Percentiles rank a stretch among this genome's conserved stretches.
phyloP scores from a whole-genome alignment of 2,797 vertebrate genomes.

The Falco biarmicus region DNA sequence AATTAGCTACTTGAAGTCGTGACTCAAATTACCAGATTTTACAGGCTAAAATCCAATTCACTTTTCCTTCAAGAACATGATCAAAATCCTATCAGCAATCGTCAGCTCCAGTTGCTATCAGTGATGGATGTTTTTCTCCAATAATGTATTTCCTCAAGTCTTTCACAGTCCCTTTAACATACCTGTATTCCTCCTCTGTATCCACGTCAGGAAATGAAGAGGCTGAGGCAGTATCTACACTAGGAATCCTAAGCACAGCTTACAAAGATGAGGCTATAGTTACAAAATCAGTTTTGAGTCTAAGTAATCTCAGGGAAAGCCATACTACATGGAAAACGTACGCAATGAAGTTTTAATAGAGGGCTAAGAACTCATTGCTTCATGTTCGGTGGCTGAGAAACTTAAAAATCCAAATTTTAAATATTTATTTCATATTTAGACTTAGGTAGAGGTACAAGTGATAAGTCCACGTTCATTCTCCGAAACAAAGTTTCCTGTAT shows the following conservation, averaged over 20 bases:
- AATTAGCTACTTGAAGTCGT: not conserved
- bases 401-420: not conserved
- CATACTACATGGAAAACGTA: not conserved
- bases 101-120: not conserved
- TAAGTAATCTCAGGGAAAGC: not conserved
- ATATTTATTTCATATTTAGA: not conserved
- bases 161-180: not conserved
- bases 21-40: not conserved
- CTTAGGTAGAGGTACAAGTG: not conserved
- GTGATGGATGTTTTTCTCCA: not conserved
- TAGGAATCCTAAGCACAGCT: not conserved
- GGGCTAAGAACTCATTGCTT: not conserved
- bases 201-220: not conserved
- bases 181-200: not conserved
- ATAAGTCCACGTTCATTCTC: not conserved
- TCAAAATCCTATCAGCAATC: not conserved
- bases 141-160: not conserved
- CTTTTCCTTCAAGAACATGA: not conserved
- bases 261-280: not conserved
- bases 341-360: not conserved
- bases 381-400: not conserved
- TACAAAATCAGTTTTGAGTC: not conserved
- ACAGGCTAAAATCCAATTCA: not conserved
- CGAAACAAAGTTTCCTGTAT: not conserved
- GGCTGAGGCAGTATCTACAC: not conserved